Evolutionary conservation across 30 jellyfish, hydroid and myxozoan genomes (phyloP).

Genomic region (Rhopilema esculentum): DNA sequence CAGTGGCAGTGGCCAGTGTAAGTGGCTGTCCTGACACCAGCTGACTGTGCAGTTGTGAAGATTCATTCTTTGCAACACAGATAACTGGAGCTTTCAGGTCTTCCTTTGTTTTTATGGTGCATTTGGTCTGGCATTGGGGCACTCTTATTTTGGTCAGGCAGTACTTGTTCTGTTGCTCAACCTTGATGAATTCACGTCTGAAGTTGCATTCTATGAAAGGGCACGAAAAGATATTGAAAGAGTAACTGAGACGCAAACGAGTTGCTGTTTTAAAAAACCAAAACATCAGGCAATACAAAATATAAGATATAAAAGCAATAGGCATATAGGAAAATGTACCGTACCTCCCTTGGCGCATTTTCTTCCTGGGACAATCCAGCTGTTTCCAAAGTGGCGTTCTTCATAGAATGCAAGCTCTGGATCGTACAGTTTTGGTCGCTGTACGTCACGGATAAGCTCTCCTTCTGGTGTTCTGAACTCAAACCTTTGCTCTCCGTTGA

Average conservation of each 20-base stretch:
- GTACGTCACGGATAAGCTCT: slow-evolving; percentile 21
- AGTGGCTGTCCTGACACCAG: slow-evolving; percentile 14
- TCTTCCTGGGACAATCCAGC: slow-evolving; percentile 73
- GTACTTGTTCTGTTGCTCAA: slow-evolving; percentile 19
- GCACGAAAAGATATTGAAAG: background rate
- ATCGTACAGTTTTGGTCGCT: slow-evolving; percentile 47
- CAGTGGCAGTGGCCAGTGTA: slow-evolving; percentile 20
- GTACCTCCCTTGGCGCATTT: slow-evolving; percentile 50
- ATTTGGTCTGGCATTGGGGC: slow-evolving; percentile 31
- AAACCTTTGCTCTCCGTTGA: slow-evolving; percentile 56
- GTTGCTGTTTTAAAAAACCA: too few species aligned
- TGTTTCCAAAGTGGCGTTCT: slow-evolving; percentile 58
- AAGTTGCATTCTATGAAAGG: slow-evolving; percentile 31
- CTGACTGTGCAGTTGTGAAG: slow-evolving; percentile 11
- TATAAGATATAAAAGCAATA: too few species aligned
- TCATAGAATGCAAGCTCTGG: slow-evolving; percentile 27
- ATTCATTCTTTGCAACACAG: slow-evolving; percentile 43
- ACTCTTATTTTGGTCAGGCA: slow-evolving; percentile 41
- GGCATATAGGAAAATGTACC: too few species aligned
- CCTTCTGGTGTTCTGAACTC: slow-evolving; percentile 73
- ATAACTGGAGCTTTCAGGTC: slow-evolving; percentile 28
- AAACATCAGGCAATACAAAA: too few species aligned
- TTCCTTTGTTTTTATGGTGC: slow-evolving; percentile 2
- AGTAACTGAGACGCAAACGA: too few species aligned
- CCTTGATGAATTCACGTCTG: slow-evolving; percentile 37